A percentile compares a stretch with the other conserved stretches of the same genome.
These are phyloP conservation scores for Bubo scandiacus DNA, from an alignment of 2,113 vertebrate species.

Conservation along the genomic window DNA sequence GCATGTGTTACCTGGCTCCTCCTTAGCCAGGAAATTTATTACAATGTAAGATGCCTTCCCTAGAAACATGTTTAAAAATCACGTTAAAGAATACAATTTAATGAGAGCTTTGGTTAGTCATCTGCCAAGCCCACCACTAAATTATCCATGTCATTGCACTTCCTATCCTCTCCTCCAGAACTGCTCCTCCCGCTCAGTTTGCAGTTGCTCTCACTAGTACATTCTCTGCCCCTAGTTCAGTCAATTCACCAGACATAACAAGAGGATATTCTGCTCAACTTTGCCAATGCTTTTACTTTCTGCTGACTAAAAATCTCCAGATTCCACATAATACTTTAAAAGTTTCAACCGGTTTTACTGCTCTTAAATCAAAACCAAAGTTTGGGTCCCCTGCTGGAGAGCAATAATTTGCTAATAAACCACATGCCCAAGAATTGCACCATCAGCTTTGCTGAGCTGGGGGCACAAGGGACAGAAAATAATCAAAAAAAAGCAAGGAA, in stretches of 20 bases:
- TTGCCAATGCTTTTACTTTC: constrained; percentile 4
- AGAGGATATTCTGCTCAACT: background rate
- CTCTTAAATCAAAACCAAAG: constrained; percentile 41
- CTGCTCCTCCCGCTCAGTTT: background rate
- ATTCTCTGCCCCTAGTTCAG: background rate
- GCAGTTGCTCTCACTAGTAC: background rate
- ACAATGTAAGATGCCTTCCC: background rate
- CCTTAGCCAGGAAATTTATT: background rate
- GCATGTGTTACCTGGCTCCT: background rate
- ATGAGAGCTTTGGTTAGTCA: background rate
- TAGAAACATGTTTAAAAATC: background rate
- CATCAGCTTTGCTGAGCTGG: constrained; percentile 33
- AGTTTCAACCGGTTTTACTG: constrained; percentile 28
- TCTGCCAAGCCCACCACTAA: background rate
- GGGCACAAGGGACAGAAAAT: background rate
- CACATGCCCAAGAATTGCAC: constrained; percentile 7
- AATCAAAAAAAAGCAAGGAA: background rate
- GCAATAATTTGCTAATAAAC: constrained; percentile 47
- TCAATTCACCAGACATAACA: background rate
- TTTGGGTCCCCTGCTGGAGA: constrained; percentile 18
- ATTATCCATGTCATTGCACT: background rate
- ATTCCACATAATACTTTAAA: constrained; percentile 1
- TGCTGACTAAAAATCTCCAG: constrained; percentile 54
- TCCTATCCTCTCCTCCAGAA: background rate
- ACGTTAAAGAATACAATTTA: background rate